phyloP scores from a whole-genome alignment of 2,888 invertebrate species.

The Polyommatus iphigenia region DNA sequence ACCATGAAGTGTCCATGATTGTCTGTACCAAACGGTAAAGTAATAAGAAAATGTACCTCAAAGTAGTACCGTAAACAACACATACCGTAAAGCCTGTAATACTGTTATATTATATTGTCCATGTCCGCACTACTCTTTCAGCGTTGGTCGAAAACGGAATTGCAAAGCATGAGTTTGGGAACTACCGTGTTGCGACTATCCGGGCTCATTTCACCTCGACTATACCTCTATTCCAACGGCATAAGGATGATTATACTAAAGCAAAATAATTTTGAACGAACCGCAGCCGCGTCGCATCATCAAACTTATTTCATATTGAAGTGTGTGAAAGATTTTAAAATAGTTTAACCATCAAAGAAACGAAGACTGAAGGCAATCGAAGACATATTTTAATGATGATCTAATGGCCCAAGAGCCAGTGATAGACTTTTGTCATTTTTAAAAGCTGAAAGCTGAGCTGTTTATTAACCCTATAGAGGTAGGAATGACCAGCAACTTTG shows the following conservation, averaged over 20 bases:
- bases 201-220: neutral
- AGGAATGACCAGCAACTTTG: too few relatives aligned
- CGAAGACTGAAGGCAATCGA: too few relatives aligned
- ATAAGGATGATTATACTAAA: neutral
- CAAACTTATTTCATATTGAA: conserved; percentile 7
- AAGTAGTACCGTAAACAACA: too few relatives aligned
- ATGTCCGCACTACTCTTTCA: neutral
- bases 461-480: too few relatives aligned
- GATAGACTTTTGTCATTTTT: too few relatives aligned
- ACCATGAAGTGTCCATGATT: too few relatives aligned
- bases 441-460: too few relatives aligned
- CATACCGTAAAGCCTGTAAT: too few relatives aligned
- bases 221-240: neutral
- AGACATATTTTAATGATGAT: too few relatives aligned
- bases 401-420: too few relatives aligned
- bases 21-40: too few relatives aligned
- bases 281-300: conserved; percentile 8
- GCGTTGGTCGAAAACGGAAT: neutral
- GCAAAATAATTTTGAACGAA: neutral
- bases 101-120: neutral
- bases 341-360: neutral
- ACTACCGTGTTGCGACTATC: neutral
- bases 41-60: too few relatives aligned
- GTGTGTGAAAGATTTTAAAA: neutral
- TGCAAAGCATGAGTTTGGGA: conserved; percentile 13